phyloP scores from a whole-genome alignment of 2,888 invertebrate genomes.

The Neocrepidodera transversa region DNA sequence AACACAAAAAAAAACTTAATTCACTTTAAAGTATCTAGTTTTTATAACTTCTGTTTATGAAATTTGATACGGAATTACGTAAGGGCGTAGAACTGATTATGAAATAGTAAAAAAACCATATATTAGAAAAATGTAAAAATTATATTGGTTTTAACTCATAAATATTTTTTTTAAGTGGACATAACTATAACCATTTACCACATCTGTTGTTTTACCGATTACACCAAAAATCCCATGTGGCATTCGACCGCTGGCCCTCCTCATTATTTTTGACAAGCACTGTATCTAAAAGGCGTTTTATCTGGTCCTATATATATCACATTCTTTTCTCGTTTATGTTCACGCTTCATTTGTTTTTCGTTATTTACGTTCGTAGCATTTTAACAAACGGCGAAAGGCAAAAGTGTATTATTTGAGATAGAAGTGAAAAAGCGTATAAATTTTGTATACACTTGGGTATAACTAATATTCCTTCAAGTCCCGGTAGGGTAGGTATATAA shows the following conservation, averaged over 20 bases:
- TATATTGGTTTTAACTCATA: too few species aligned
- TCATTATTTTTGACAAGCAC: constrained; percentile 21
- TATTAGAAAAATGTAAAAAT: too few species aligned
- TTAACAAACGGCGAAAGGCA: constrained; percentile 11
- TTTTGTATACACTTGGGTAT: neutral
- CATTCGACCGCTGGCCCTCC: constrained; percentile 2
- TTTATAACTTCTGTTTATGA: too few species aligned
- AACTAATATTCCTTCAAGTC: neutral
- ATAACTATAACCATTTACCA: constrained; percentile 11
- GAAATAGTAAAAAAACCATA: too few species aligned
- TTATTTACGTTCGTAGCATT: constrained; percentile 19
- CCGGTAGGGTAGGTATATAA: too few species aligned
- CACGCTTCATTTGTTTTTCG: constrained; percentile 23
- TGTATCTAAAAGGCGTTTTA: constrained; percentile 21
- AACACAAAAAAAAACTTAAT: too few species aligned
- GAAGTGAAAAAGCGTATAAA: neutral
- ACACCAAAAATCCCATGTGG: constrained; percentile 19
- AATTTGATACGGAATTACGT: too few species aligned
- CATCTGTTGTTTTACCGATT: constrained; percentile 19
- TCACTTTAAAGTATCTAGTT: too few species aligned
- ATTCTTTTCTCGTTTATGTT: constrained; percentile 19
- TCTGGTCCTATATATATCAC: constrained; percentile 10
- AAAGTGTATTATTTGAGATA: constrained; percentile 7
- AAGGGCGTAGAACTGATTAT: too few species aligned
- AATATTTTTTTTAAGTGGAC: constrained; percentile 8